phyloP scores from a whole-genome alignment of 2,888 invertebrate species.

The Drosophila neotestacea region DNA sequence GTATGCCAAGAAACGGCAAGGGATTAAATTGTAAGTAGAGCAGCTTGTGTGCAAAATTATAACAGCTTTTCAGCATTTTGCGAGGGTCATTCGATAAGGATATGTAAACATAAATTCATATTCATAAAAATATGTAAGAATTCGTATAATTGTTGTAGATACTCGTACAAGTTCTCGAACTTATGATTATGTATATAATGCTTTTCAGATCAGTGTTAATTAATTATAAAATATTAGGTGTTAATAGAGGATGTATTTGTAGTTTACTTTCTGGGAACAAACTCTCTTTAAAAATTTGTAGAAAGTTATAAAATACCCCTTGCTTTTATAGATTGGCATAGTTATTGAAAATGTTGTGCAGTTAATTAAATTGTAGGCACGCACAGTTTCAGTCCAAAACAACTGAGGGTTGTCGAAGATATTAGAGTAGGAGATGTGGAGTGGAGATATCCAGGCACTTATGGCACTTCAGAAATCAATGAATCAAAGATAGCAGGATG shows the following conservation, averaged over 20 bases:
- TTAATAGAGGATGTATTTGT: too few relatives aligned
- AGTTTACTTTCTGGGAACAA: too few relatives aligned
- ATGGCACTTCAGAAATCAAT: constrained; percentile 35
- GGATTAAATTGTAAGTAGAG: constrained; percentile 54
- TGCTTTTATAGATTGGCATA: not conserved
- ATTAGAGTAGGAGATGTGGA: not conserved
- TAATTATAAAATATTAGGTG: too few relatives aligned
- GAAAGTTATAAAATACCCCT: not conserved
- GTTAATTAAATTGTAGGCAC: constrained; percentile 66
- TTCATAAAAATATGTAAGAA: too few relatives aligned
- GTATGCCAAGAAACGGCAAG: constrained; percentile 14
- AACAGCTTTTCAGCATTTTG: constrained; percentile 47
- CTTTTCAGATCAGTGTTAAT: too few relatives aligned
- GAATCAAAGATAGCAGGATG: constrained; percentile 36
- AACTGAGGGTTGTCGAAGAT: not conserved
- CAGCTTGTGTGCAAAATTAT: constrained; percentile 62
- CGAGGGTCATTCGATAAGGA: constrained; percentile 11
- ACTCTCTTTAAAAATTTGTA: too few relatives aligned
- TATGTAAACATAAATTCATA: not conserved
- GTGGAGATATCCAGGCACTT: constrained; percentile 14
- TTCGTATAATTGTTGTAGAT: too few relatives aligned
- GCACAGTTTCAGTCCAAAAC: constrained; percentile 24
- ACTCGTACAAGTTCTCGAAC: not conserved
- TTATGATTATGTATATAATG: too few relatives aligned
- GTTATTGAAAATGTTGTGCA: constrained; percentile 24